Percentiles rank a stretch among this genome's conserved stretches.
phyloP scores from a whole-genome alignment of 2,797 vertebrate species.

The Rhinatrema bivittatum region DNA sequence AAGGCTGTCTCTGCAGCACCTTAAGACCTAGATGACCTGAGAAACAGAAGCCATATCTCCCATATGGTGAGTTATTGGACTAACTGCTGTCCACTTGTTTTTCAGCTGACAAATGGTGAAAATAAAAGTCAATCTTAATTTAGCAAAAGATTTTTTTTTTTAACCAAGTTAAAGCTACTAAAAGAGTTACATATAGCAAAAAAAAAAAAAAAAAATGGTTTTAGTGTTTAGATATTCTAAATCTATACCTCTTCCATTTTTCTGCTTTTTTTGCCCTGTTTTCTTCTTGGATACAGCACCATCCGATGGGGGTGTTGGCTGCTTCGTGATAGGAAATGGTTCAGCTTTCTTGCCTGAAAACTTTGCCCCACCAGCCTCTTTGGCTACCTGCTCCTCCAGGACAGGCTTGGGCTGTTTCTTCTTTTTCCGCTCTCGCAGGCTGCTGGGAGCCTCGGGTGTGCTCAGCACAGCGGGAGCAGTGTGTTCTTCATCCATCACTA shows the following conservation, averaged over 20 bases:
- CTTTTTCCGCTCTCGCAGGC: constrained; percentile 82
- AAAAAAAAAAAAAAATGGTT: too few species aligned
- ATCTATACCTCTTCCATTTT: constrained; percentile 73
- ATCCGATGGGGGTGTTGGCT: constrained; percentile 66
- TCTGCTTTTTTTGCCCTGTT: constrained; percentile 83
- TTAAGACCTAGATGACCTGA: too few species aligned
- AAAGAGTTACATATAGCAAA: too few species aligned
- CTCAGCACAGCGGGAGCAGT: constrained; percentile 29
- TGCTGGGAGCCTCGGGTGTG: constrained; percentile 28
- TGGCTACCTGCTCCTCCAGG: constrained; percentile 50
- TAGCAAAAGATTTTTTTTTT: too few species aligned
- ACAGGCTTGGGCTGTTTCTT: constrained; percentile 64
- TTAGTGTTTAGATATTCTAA: too few species aligned
- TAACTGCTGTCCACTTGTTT: too few species aligned
- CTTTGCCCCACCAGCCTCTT: constrained; percentile 77
- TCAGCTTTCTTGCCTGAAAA: constrained; percentile 63
- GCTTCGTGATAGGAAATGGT: constrained; percentile 68
- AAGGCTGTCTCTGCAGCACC: too few species aligned
- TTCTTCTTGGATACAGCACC: constrained; percentile 68
- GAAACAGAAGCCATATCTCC: too few species aligned
- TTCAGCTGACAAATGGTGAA: too few species aligned
- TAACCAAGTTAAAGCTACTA: too few species aligned
- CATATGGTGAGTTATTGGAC: too few species aligned
- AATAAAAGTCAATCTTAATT: too few species aligned
- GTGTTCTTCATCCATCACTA: constrained; percentile 65